Conservation (phyloP, 2,113 vertebrate genomes). For the Syngnathus floridae region DNA sequence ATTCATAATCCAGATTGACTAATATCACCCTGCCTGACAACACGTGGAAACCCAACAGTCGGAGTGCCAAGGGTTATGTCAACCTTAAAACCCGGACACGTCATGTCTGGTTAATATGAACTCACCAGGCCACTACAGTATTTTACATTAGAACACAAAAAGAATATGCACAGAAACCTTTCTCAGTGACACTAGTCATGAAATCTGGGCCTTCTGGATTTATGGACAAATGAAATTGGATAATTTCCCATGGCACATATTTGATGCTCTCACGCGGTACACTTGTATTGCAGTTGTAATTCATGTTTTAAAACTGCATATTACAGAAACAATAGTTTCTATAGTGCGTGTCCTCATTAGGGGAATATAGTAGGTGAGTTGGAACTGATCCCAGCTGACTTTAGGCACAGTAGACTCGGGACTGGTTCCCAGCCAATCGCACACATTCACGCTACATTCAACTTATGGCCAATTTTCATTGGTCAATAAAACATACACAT, state of each 20-base stretch:
- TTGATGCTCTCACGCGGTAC: neutral
- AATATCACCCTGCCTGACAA: constrained; percentile 17
- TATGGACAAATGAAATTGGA: neutral
- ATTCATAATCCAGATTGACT: constrained; percentile 26
- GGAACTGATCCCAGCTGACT: too few relatives aligned
- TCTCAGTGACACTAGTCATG: neutral
- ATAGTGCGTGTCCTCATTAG: too few relatives aligned
- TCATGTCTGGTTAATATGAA: constrained; percentile 10
- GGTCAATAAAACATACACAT: too few relatives aligned
- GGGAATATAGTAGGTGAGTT: too few relatives aligned
- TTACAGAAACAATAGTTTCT: too few relatives aligned
- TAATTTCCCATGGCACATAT: neutral
- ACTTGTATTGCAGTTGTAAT: too few relatives aligned
- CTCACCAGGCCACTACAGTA: neutral
- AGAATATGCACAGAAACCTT: too few relatives aligned
- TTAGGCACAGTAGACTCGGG: too few relatives aligned
- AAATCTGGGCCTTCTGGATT: neutral
- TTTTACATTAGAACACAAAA: neutral
- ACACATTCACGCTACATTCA: too few relatives aligned
- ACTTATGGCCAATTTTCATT: too few relatives aligned
- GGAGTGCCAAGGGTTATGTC: constrained; percentile 34
- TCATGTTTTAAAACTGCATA: too few relatives aligned
- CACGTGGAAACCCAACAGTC: constrained; percentile 8
- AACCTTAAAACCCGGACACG: constrained; percentile 43
- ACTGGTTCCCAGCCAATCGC: too few relatives aligned